These are phyloP conservation scores for Melitaea cinxia DNA, from an alignment of 1,140 invertebrate genomes.

Conservation along the genomic window DNA sequence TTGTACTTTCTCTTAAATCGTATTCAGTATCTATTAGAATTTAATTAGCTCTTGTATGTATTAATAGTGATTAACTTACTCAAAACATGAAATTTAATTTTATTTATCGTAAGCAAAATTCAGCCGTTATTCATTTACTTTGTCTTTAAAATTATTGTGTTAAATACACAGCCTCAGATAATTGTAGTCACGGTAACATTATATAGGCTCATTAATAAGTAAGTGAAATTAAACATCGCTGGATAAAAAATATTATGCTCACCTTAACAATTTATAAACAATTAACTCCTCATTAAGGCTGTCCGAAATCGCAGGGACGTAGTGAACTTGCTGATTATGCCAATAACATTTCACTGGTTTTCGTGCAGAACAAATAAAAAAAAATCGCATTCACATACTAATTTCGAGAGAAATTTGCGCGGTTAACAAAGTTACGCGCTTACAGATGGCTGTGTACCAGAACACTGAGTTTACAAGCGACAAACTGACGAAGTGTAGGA, in stretches of 20 bases:
- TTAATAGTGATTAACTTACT: too few relatives aligned
- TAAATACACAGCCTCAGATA: neutral
- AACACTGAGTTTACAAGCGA: slow-evolving; percentile 58
- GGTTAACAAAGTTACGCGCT: slow-evolving; percentile 59
- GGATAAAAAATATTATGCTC: slow-evolving; percentile 37
- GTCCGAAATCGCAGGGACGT: slow-evolving; percentile 49
- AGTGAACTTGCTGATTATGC: slow-evolving; percentile 46
- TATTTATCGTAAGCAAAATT: too few relatives aligned
- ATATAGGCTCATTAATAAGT: neutral
- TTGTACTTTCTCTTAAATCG: too few relatives aligned
- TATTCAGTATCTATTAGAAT: too few relatives aligned
- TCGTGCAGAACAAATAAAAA: slow-evolving; percentile 63
- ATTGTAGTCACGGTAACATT: neutral
- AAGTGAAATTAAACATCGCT: slow-evolving; percentile 3
- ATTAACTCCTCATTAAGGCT: slow-evolving; percentile 64
- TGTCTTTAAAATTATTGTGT: too few relatives aligned
- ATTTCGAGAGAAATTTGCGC: slow-evolving; percentile 70
- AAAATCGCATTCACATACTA: slow-evolving; percentile 77
- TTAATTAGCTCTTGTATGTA: too few relatives aligned
- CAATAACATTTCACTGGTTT: slow-evolving; percentile 75
- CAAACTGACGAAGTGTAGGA: slow-evolving; percentile 51
- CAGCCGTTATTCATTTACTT: too few relatives aligned
- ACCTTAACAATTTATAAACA: slow-evolving; percentile 61
- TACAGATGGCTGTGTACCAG: slow-evolving; percentile 55
- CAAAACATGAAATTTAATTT: too few relatives aligned